phyloP scores from a whole-genome alignment of 2,797 vertebrate genomes.

The Megaceryle alcyon region DNA sequence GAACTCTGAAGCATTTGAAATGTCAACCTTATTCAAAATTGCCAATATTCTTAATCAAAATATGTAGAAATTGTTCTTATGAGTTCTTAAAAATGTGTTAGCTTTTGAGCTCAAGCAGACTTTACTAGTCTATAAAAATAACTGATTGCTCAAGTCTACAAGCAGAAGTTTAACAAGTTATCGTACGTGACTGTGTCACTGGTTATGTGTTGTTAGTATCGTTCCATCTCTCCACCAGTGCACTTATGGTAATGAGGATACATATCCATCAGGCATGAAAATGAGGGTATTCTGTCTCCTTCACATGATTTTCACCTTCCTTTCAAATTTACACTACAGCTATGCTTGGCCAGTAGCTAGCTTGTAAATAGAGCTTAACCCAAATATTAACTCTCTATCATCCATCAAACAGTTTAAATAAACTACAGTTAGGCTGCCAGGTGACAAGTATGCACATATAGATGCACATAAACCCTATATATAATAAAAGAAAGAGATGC shows the following conservation, averaged over 20 bases:
- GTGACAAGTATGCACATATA: background rate
- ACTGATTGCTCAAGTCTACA: background rate
- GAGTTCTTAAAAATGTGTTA: background rate
- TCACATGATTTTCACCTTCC: background rate
- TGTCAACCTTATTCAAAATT: background rate
- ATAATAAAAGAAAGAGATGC: background rate
- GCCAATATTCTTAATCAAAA: background rate
- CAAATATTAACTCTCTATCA: background rate
- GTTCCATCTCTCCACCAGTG: background rate
- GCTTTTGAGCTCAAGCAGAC: background rate
- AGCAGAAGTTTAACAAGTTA: background rate
- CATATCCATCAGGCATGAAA: background rate
- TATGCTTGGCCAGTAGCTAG: background rate
- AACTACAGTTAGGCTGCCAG: background rate
- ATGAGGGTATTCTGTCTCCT: background rate
- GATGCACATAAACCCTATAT: background rate
- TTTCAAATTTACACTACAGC: background rate
- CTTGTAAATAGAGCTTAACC: background rate
- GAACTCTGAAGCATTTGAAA: background rate
- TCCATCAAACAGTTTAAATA: background rate
- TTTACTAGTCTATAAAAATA: background rate
- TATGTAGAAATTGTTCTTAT: background rate
- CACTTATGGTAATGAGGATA: background rate
- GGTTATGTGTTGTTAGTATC: background rate
- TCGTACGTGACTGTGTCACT: accelerated